A percentile compares a stretch with the other conserved stretches of the same genome.
phyloP scores from a whole-genome alignment of 2,113 vertebrate species.

The Cromileptes altivelis region DNA sequence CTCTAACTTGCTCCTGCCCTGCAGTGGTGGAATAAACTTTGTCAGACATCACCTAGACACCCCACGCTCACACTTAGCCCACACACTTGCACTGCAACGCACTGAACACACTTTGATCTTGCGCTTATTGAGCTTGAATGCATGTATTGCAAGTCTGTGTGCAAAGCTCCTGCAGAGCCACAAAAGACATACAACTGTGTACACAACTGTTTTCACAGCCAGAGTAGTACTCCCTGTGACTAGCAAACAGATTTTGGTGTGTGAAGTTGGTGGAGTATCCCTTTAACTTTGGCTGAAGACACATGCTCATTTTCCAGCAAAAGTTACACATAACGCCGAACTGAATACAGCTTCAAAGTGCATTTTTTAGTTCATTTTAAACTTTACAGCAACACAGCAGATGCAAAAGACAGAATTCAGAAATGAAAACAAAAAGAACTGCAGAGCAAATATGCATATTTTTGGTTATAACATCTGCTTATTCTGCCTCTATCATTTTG shows the following conservation, averaged over 20 bases:
- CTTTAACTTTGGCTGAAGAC: neutral
- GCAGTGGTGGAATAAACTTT: neutral
- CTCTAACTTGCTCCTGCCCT: neutral
- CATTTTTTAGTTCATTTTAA: neutral
- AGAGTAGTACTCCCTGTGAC: neutral
- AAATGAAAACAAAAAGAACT: conserved; percentile 14
- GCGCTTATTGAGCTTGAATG: neutral
- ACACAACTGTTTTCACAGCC: neutral
- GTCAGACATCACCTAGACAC: neutral
- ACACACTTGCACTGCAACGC: neutral
- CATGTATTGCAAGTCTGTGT: neutral
- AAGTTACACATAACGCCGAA: neutral
- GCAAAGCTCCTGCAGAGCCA: neutral
- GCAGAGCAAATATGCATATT: neutral
- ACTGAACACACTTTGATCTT: neutral
- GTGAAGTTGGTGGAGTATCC: neutral
- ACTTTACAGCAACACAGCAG: neutral
- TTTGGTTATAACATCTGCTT: neutral
- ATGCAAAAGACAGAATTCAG: neutral
- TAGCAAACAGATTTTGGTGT: neutral
- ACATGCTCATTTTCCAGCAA: neutral
- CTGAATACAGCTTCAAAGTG: neutral
- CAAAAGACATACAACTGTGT: neutral
- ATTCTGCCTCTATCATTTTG: neutral
- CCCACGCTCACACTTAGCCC: neutral